Evolutionary conservation across 2,888 invertebrate species (phyloP).

Genomic region (Lycophotia porphyrea): DNA sequence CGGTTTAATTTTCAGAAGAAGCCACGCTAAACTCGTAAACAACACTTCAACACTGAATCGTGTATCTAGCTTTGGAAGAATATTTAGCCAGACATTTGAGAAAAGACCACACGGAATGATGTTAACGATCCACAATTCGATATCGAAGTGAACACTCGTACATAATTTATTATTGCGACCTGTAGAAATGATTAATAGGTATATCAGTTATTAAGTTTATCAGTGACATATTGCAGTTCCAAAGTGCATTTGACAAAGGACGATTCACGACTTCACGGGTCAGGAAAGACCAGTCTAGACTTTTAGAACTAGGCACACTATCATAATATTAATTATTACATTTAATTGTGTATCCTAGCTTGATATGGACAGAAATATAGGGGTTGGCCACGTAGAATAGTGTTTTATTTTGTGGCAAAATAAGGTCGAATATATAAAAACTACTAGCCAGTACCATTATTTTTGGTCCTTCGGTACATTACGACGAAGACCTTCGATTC

Average conservation of each 20-base stretch:
- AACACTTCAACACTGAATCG: not conserved
- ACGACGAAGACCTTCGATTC: not conserved
- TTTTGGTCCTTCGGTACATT: not conserved
- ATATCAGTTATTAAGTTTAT: constrained; percentile 30
- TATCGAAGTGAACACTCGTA: not conserved
- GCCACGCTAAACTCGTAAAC: not conserved
- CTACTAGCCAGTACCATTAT: not conserved
- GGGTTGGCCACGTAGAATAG: not conserved
- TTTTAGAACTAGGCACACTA: not conserved
- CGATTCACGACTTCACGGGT: constrained; percentile 2
- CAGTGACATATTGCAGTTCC: constrained; percentile 30
- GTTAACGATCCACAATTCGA: constrained; percentile 6
- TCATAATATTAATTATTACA: not conserved
- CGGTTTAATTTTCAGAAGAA: not conserved
- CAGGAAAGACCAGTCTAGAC: constrained; percentile 6
- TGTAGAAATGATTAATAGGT: constrained; percentile 31
- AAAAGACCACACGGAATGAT: not conserved
- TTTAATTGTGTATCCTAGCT: not conserved
- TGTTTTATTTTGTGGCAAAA: not conserved
- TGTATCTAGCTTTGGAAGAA: not conserved
- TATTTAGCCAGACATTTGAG: not conserved
- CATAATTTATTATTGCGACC: not conserved
- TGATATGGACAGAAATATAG: not conserved
- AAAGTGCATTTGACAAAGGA: constrained; percentile 28
- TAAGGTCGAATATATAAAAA: not conserved